Evolutionary conservation across 2,888 invertebrate species (phyloP).

Genomic region (Adineta ricciae): DNA sequence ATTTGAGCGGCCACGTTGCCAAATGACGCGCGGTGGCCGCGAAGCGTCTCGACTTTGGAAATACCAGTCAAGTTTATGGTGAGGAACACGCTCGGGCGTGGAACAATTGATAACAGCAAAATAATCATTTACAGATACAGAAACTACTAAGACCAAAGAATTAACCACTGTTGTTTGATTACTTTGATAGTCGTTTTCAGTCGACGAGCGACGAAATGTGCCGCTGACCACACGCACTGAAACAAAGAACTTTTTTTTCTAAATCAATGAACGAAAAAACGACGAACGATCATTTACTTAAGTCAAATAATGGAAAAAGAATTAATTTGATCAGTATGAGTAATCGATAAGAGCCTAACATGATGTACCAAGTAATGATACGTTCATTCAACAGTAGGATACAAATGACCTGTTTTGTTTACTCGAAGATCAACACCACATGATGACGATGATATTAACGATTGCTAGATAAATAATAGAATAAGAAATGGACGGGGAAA

Average conservation of each 20-base stretch:
- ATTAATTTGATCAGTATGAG: not conserved
- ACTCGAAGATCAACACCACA: not conserved
- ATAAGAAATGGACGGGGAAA: not conserved
- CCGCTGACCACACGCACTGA: not conserved
- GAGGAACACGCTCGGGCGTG: not conserved
- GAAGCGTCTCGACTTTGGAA: not conserved
- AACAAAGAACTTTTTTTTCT: not conserved
- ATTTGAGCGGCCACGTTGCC: slow-evolving; percentile 1
- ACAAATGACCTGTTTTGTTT: not conserved
- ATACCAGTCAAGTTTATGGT: slow-evolving; percentile 17
- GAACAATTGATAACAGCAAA: slow-evolving; percentile 15
- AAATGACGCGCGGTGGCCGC: not conserved
- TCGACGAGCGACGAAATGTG: not conserved
- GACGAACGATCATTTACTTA: not conserved
- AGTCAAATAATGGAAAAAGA: not conserved
- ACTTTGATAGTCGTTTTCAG: too few species aligned
- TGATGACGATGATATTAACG: slow-evolving; percentile 1
- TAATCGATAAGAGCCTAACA: not conserved
- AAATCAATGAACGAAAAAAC: not conserved
- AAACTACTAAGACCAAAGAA: not conserved
- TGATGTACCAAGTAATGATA: not conserved
- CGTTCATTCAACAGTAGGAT: not conserved
- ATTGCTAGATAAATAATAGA: not conserved
- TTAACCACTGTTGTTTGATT: not conserved
- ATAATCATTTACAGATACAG: not conserved